phyloP scores from a whole-genome alignment of 1,140 invertebrate species.

The Sitobion miscanthi region DNA sequence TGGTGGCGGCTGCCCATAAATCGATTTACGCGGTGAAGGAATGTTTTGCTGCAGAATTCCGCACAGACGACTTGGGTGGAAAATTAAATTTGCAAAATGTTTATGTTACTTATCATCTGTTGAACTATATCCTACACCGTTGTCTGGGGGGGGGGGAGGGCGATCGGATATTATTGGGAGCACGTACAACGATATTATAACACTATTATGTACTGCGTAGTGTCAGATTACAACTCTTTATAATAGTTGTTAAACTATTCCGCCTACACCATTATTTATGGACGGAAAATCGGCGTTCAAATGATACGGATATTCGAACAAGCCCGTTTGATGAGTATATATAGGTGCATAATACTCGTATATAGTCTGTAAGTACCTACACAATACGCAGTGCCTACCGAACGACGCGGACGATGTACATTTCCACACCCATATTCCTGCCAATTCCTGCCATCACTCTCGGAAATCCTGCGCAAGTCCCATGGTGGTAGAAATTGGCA shows the following conservation, averaged over 20 bases:
- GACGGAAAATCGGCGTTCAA: background rate
- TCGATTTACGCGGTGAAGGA: background rate
- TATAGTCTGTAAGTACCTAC: background rate
- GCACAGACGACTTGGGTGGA: background rate
- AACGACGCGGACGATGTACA: too few relatives aligned
- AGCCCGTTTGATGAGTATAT: background rate
- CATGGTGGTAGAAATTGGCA: too few relatives aligned
- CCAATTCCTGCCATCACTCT: too few relatives aligned
- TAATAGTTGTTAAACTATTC: background rate
- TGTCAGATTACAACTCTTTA: background rate
- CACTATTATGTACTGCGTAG: background rate
- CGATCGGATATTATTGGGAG: background rate
- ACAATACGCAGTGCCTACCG: too few relatives aligned
- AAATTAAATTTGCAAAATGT: background rate
- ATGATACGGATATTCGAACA: background rate
- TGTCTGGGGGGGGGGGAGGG: too few relatives aligned
- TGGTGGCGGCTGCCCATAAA: background rate
- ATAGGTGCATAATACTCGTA: background rate
- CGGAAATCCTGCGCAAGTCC: too few relatives aligned
- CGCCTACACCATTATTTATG: background rate
- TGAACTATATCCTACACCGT: background rate
- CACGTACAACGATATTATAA: background rate
- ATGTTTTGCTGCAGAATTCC: background rate
- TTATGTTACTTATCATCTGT: background rate
- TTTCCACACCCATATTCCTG: too few relatives aligned